A percentile compares a stretch with the other conserved stretches of the same genome.
These are phyloP conservation scores for Habrosyne pyritoides DNA, from an alignment of 2,888 invertebrate genomes.

Conservation along the genomic window DNA sequence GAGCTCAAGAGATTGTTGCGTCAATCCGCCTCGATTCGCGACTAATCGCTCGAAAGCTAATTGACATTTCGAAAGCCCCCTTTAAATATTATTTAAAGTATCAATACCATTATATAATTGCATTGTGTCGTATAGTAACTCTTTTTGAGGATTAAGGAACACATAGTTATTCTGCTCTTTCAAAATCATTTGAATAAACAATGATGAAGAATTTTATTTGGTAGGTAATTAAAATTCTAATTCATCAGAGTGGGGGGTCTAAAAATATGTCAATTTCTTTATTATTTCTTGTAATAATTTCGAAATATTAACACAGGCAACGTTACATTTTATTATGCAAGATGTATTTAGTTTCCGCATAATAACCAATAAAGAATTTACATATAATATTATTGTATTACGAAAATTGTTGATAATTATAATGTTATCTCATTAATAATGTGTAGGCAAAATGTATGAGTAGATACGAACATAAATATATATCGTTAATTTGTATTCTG, in stretches of 20 bases:
- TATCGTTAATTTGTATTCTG: constrained; percentile 46
- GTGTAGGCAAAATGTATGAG: constrained; percentile 28
- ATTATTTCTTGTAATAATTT: neutral
- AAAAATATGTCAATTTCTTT: neutral
- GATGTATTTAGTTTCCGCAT: neutral
- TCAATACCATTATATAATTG: neutral
- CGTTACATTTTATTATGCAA: neutral
- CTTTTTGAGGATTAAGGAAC: too few species aligned
- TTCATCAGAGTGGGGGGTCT: too few species aligned
- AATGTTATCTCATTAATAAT: neutral
- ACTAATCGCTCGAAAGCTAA: constrained; percentile 28
- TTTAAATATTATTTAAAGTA: constrained; percentile 14
- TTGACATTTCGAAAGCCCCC: constrained; percentile 27
- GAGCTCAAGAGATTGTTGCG: constrained; percentile 11
- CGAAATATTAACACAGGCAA: neutral
- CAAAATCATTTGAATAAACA: neutral
- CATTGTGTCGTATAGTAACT: neutral
- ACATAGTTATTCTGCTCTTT: neutral
- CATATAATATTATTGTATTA: neutral
- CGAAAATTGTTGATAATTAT: neutral
- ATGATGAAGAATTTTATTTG: neutral
- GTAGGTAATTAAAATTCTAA: too few species aligned
- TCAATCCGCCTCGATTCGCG: constrained; percentile 21
- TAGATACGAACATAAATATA: constrained; percentile 34
- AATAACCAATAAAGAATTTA: neutral